These are phyloP conservation scores for Caenorhabditis virilis DNA, from an alignment of 2,888 invertebrate species.

Conservation along the genomic window DNA sequence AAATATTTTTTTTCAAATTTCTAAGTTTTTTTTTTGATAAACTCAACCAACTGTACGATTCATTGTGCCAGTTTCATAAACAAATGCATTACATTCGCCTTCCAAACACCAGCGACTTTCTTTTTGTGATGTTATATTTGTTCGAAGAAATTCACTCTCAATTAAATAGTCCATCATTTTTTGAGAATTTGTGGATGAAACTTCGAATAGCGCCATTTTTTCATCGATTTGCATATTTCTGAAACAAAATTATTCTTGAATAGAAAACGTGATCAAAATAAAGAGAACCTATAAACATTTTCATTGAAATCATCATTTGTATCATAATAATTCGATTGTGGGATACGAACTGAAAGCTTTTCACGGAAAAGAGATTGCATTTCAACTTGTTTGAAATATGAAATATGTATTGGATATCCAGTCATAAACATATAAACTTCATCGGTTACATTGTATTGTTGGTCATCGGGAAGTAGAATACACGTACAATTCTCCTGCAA, in stretches of 20 bases:
- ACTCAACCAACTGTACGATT: constrained; percentile 33
- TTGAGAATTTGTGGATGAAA: constrained; percentile 13
- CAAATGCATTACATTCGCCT: constrained; percentile 44
- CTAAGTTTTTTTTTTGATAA: background rate
- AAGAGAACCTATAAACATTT: constrained; percentile 13
- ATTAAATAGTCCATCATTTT: constrained; percentile 19
- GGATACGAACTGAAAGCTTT: constrained; percentile 36
- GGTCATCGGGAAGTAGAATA: constrained; percentile 27
- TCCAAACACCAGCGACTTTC: constrained; percentile 40
- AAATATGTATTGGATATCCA: constrained; percentile 40
- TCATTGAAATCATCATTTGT: constrained; percentile 19
- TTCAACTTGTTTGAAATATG: constrained; percentile 28
- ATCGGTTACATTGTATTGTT: constrained; percentile 36
- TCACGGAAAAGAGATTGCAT: constrained; percentile 26
- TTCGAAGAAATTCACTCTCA: constrained; percentile 15
- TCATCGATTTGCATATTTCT: constrained; percentile 34
- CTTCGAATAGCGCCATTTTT: constrained; percentile 39
- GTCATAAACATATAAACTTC: constrained; percentile 38
- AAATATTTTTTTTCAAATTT: background rate
- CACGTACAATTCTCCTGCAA: constrained; percentile 46
- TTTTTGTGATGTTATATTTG: constrained; percentile 4
- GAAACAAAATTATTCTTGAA: background rate
- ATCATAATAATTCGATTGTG: constrained; percentile 25
- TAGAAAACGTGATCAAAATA: background rate
- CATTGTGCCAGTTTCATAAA: constrained; percentile 16